Percentiles rank a stretch among this genome's conserved stretches.
phyloP scores from a whole-genome alignment of 2,888 invertebrate genomes.

The Epirrhoe tristata region DNA sequence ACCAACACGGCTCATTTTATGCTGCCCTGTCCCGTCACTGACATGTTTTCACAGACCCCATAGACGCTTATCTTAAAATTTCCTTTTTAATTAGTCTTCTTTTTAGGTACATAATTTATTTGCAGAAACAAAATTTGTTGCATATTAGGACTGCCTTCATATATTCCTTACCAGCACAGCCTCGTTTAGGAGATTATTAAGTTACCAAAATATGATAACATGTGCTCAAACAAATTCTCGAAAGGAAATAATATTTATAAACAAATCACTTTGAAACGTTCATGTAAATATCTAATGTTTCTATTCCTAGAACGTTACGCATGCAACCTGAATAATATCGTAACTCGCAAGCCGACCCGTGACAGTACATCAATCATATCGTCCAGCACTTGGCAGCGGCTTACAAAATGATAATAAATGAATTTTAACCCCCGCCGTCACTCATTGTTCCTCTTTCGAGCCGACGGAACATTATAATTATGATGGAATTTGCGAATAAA shows the following conservation, averaged over 20 bases:
- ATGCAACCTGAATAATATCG: conserved; percentile 51
- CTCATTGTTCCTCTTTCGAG: conserved; percentile 34
- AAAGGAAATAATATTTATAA: not conserved
- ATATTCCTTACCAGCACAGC: no score
- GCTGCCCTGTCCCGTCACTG: no score
- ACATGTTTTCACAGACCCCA: no score
- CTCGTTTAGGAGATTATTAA: no score
- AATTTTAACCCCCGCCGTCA: conserved; percentile 56
- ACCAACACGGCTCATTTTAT: no score
- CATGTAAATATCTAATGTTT: conserved; percentile 25
- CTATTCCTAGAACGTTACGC: conserved; percentile 42
- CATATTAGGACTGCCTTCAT: no score
- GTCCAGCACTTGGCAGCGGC: conserved; percentile 61
- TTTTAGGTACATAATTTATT: no score
- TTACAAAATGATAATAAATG: conserved; percentile 64
- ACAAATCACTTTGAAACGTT: conserved; percentile 9
- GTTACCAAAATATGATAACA: not conserved
- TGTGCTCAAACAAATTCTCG: not conserved
- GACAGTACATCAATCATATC: conserved; percentile 64
- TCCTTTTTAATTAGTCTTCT: no score
- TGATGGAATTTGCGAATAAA: conserved; percentile 15
- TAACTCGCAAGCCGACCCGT: conserved; percentile 44
- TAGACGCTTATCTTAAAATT: no score
- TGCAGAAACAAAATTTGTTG: no score
- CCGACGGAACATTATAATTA: conserved; percentile 36